Evolutionary conservation across 2,888 invertebrate genomes (phyloP).

Genomic region (Poecilobothrus nobilitatus): DNA sequence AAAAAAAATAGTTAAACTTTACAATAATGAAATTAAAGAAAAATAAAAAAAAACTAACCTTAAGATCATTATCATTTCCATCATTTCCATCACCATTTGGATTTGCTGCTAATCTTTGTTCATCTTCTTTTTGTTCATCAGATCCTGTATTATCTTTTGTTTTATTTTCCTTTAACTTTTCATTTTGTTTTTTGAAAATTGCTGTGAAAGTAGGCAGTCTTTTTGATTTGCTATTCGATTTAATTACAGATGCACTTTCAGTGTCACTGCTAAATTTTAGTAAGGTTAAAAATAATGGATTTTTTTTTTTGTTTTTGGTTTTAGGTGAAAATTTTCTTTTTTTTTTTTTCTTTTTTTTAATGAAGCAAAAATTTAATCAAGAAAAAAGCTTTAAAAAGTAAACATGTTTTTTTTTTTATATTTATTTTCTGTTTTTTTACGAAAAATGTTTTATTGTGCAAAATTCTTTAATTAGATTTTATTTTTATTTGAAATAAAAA

Average conservation of each 20-base stretch:
- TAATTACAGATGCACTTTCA: constrained; percentile 52
- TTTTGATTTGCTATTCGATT: constrained; percentile 28
- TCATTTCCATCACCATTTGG: constrained; percentile 29
- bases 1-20: too few relatives aligned
- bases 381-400: not conserved
- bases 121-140: constrained; percentile 28
- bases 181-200: constrained; percentile 39
- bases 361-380: constrained; percentile 14
- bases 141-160: constrained; percentile 19
- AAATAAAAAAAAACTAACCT: constrained; percentile 35
- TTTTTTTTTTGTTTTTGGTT: constrained; percentile 14
- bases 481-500: too few relatives aligned
- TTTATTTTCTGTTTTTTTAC: too few relatives aligned
- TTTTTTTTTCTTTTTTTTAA: too few relatives aligned
- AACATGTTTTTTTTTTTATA: too few relatives aligned
- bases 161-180: constrained; percentile 25
- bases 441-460: too few relatives aligned
- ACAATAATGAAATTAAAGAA: too few relatives aligned
- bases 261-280: constrained; percentile 54
- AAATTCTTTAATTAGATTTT: too few relatives aligned
- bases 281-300: constrained; percentile 25
- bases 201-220: constrained; percentile 38
- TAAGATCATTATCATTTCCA: constrained; percentile 41
- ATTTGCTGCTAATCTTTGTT: constrained; percentile 23
- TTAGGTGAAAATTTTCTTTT: constrained; percentile 2